Conservation (phyloP, 2,797 vertebrate genomes). For the Oreonectes daqikongensis region DNA sequence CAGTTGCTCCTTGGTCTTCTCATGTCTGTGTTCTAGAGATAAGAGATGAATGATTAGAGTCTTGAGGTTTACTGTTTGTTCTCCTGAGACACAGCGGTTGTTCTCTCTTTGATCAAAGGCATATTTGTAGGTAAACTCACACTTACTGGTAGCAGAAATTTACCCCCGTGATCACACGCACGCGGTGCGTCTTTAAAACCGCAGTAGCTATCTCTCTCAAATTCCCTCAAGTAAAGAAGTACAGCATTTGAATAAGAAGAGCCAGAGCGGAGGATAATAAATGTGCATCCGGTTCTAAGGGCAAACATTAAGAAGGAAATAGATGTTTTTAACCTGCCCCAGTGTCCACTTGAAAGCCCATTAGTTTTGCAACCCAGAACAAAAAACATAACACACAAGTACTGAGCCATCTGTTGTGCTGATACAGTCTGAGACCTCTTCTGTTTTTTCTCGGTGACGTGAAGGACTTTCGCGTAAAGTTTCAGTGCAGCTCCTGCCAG, state of each 20-base stretch:
- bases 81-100: conserved; percentile 27
- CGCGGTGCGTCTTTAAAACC: background rate
- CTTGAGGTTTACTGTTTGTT: conserved; percentile 31
- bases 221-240: background rate
- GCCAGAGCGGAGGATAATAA: conserved; percentile 20
- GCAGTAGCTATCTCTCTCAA: background rate
- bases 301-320: conserved; percentile 28
- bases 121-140: conserved; percentile 36
- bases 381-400: conserved; percentile 25
- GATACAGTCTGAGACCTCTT: conserved; percentile 29
- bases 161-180: background rate
- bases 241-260: conserved; percentile 8
- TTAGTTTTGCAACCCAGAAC: conserved; percentile 43
- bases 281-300: conserved; percentile 37
- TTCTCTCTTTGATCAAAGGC: conserved; percentile 36
- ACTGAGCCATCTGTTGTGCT: conserved; percentile 35
- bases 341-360: conserved; percentile 40
- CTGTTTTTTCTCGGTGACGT: background rate
- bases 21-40: conserved; percentile 28
- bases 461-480: background rate
- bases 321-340: conserved; percentile 32
- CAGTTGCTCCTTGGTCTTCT: conserved; percentile 26
- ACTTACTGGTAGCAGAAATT: conserved; percentile 22
- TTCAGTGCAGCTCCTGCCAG: background rate
- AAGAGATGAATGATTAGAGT: conserved; percentile 35